A percentile compares a stretch with the other conserved stretches of the same genome.
These are phyloP conservation scores for Bacillus rossius DNA, from an alignment of 1,140 invertebrate genomes.

Conservation along the genomic window DNA sequence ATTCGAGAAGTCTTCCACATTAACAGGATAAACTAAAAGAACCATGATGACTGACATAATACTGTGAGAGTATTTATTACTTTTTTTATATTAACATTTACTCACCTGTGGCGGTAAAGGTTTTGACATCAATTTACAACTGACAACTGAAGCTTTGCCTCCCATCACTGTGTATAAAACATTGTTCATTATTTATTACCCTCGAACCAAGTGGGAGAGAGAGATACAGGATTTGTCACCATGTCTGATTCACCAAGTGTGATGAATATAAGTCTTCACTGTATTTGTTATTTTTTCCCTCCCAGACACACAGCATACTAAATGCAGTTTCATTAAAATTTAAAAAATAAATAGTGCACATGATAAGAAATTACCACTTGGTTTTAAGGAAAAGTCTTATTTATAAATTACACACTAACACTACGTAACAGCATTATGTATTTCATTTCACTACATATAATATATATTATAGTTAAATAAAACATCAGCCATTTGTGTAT, in stretches of 20 bases:
- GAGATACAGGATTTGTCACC: background rate
- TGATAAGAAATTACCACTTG: constrained; percentile 13
- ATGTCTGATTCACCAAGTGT: background rate
- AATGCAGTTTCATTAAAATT: constrained; percentile 11
- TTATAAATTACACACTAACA: constrained; percentile 17
- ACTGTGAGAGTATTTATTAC: constrained; percentile 15
- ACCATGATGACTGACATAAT: constrained; percentile 3
- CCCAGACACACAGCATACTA: constrained; percentile 7
- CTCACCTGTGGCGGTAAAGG: constrained; percentile 12
- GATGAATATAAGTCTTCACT: background rate
- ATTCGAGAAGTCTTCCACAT: too few species aligned
- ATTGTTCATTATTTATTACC: constrained; percentile 15
- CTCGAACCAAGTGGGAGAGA: constrained; percentile 14
- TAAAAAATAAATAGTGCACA: constrained; percentile 18
- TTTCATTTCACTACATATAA: constrained; percentile 11
- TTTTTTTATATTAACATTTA: constrained; percentile 7
- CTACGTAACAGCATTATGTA: constrained; percentile 17
- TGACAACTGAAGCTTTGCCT: constrained; percentile 12
- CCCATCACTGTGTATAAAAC: constrained; percentile 16
- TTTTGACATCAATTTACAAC: constrained; percentile 8
- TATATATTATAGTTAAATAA: constrained; percentile 15
- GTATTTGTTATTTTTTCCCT: constrained; percentile 8
- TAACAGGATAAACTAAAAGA: background rate
- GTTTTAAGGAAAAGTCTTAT: constrained; percentile 9
- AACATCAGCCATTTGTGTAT: constrained; percentile 15